phyloP scores from a whole-genome alignment of 2,113 vertebrate species.

The Recurvirostra avosetta region DNA sequence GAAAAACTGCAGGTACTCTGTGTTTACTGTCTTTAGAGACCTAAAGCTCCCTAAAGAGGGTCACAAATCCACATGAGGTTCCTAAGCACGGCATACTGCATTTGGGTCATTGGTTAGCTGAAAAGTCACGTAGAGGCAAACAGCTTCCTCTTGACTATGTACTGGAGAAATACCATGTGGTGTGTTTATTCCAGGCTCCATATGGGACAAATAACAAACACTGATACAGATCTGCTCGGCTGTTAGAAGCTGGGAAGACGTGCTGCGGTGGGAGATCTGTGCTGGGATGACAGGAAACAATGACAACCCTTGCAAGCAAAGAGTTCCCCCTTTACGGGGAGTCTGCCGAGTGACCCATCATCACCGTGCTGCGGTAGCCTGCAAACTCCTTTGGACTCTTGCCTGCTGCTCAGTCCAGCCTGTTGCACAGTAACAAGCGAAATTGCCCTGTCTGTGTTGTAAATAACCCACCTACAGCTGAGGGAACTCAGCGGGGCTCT shows the following conservation, averaged over 20 bases:
- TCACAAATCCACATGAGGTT: slow-evolving; percentile 29
- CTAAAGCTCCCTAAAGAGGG: neutral
- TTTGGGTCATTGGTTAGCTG: slow-evolving; percentile 39
- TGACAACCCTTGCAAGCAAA: neutral
- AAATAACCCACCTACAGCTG: neutral
- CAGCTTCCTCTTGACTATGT: neutral
- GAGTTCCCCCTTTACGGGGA: neutral
- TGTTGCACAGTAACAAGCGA: neutral
- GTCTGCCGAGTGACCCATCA: neutral
- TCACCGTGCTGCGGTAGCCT: neutral
- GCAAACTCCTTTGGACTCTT: neutral
- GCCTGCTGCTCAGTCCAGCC: neutral
- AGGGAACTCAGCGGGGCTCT: neutral
- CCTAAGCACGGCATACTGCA: neutral
- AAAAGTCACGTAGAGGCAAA: neutral
- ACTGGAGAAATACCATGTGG: neutral
- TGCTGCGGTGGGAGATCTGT: neutral
- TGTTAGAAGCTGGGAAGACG: neutral
- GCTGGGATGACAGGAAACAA: neutral
- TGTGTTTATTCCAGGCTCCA: neutral
- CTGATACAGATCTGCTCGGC: neutral
- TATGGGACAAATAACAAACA: neutral
- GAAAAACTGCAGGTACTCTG: neutral
- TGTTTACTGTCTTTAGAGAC: neutral
- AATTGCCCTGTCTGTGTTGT: neutral